A percentile compares a stretch with the other conserved stretches of the same genome.
phyloP scores from a whole-genome alignment of 2,888 invertebrate genomes.

The Portevinia maculata region DNA sequence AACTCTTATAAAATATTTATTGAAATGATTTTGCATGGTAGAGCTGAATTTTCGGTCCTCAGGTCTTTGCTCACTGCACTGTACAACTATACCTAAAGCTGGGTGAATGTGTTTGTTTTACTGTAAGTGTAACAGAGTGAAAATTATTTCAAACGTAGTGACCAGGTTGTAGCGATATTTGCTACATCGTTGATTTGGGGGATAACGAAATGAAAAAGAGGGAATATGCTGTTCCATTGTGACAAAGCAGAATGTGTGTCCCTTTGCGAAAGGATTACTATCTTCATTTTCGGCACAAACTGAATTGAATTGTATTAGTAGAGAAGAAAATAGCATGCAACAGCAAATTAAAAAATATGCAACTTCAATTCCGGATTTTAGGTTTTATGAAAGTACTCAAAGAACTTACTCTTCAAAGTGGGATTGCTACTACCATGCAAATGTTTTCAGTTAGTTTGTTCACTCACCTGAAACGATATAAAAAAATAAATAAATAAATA shows the following conservation, averaged over 20 bases:
- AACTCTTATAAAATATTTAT: conserved; percentile 73
- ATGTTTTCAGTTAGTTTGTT: conserved; percentile 17
- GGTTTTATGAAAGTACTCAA: conserved; percentile 8
- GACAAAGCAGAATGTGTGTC: conserved; percentile 32
- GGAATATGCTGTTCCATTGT: conserved; percentile 10
- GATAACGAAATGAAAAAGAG: conserved; percentile 11
- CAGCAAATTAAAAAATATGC: conserved; percentile 26
- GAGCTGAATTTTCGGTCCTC: conserved; percentile 32
- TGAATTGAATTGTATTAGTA: not conserved
- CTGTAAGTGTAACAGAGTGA: conserved; percentile 51
- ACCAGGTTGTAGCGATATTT: conserved; percentile 57
- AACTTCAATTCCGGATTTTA: not conserved
- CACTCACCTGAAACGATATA: conserved; percentile 62
- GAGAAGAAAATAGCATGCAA: conserved; percentile 33
- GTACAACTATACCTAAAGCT: conserved; percentile 8
- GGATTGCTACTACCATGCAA: conserved; percentile 27
- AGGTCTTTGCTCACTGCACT: not conserved
- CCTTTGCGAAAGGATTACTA: conserved; percentile 44
- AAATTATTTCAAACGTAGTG: conserved; percentile 61
- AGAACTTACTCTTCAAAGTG: conserved; percentile 39
- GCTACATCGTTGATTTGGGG: conserved; percentile 53
- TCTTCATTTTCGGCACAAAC: not conserved
- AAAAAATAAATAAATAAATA: conserved; percentile 17
- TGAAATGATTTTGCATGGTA: conserved; percentile 67
- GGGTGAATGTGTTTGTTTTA: conserved; percentile 1